A percentile compares a stretch with the other conserved stretches of the same genome.
Conservation (phyloP, 1,140 invertebrate genomes). For the Drosophila guanche region DNA sequence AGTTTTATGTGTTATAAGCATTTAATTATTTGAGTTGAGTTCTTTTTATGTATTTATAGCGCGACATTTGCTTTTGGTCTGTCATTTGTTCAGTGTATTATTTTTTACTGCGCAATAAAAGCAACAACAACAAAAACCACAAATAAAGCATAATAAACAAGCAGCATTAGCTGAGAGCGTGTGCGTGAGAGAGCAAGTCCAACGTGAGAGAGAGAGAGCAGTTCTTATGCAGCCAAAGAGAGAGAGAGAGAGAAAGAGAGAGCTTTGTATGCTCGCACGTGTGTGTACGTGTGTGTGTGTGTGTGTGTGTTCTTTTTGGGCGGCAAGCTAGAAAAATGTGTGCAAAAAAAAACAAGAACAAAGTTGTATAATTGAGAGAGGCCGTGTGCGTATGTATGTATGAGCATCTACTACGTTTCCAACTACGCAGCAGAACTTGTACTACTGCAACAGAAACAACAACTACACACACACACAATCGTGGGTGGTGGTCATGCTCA, state of each 20-base stretch:
- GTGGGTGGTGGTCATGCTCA: constrained; percentile 37
- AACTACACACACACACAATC: constrained; percentile 8
- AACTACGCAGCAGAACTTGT: constrained; percentile 73
- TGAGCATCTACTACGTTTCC: constrained; percentile 46
- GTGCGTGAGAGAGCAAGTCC: constrained; percentile 23
- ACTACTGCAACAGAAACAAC: constrained; percentile 41
- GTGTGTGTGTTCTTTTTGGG: constrained; percentile 24
- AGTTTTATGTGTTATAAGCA: constrained; percentile 45
- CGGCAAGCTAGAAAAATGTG: constrained; percentile 49
- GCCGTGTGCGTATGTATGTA: constrained; percentile 28
- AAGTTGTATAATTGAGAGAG: constrained; percentile 31
- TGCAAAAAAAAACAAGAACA: constrained; percentile 51
- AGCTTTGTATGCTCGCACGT: constrained; percentile 7
- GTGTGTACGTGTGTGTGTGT: constrained; percentile 7
- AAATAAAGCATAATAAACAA: constrained; percentile 76
- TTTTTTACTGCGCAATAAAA: constrained; percentile 76
- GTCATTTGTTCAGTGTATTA: constrained; percentile 36
- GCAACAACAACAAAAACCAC: constrained; percentile 58
- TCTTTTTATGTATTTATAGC: constrained; percentile 56
- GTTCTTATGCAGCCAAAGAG: neutral
- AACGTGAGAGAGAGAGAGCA: constrained; percentile 2
- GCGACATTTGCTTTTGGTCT: constrained; percentile 35
- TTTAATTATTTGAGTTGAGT: constrained; percentile 59
- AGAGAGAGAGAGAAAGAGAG: constrained; percentile 3
- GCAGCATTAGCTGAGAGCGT: constrained; percentile 53